A percentile compares a stretch with the other conserved stretches of the same genome.
These are phyloP conservation scores for Lasius fuliginosus DNA, from an alignment of 2,888 invertebrate genomes.

Conservation along the genomic window DNA sequence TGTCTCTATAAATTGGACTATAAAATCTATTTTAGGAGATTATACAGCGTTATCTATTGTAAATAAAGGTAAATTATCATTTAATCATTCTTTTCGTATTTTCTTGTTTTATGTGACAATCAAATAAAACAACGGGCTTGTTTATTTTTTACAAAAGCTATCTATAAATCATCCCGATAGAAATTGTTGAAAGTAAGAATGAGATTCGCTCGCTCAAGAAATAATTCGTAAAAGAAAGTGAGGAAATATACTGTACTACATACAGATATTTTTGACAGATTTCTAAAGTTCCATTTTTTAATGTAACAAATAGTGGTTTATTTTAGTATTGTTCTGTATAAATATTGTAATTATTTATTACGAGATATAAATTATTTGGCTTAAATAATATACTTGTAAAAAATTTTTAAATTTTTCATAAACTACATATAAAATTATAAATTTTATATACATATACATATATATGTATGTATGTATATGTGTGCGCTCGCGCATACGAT, in stretches of 20 bases:
- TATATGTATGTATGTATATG: no score
- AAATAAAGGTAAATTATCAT: background rate
- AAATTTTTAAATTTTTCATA: slow-evolving; percentile 3
- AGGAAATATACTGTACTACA: background rate
- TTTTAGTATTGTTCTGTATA: slow-evolving; percentile 15
- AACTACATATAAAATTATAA: slow-evolving; percentile 5
- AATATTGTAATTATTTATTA: background rate
- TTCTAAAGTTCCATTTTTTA: background rate
- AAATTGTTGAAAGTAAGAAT: background rate
- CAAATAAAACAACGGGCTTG: background rate
- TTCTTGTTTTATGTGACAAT: background rate
- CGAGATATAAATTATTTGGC: slow-evolving; percentile 12
- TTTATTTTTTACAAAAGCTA: background rate
- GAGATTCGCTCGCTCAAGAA: background rate
- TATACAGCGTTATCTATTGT: background rate
- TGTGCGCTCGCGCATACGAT: no score
- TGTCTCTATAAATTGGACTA: background rate
- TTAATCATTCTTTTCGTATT: background rate
- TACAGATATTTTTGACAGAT: background rate
- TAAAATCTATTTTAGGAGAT: background rate
- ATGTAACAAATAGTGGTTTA: background rate
- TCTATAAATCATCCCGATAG: background rate
- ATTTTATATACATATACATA: background rate
- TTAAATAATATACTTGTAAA: background rate
- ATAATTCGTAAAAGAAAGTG: background rate